Evolutionary conservation across 2,113 vertebrate species (phyloP), one percentile per base, ranked within the genome.

Genomic region (Tringa solitaria): DNA sequence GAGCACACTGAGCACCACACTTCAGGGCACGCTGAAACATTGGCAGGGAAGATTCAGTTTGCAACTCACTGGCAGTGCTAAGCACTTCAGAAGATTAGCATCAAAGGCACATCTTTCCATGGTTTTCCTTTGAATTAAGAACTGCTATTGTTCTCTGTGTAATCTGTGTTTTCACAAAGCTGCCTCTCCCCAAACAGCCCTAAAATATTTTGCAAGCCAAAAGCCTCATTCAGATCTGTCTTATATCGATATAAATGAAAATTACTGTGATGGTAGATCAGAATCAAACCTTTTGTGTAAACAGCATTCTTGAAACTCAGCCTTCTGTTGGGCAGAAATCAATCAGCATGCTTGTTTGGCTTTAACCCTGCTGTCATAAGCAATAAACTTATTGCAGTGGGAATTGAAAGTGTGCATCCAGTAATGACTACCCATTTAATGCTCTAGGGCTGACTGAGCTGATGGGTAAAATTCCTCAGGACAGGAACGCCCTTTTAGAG

Each of bases 291-390:
- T n/a, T 93, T 80, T 90, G 59, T 84, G 72, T 77, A 92, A 96
- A 92, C 75, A 92, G 51, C 72, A 86, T 96, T 95, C 86, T 93
- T 96, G 92, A 96, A 95, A 84, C 45, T 74, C 90, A 90, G 75
- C 76, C 54, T 90, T 77, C 74, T 95, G 79, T 80, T 93, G 83
- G 86, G 90, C 86, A 95, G 88, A 93, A 96, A 93, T 95, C 95
- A 96, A 85, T 93, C 94, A 86, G 70, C 39, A 11, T 67, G 83
- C 63, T 69, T 94, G 88, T 94, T 92, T 90, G 87, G 72, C 75
- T 87, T 70, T 89, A 95, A 88, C 86, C 72, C 63, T 89, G 54
- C 82, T 93, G 90, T 90, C 92, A 88, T 37, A 95, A 92, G 83
- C 68, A 84, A 95, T 93, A 92, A 90, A 86, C 41, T 59, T 76